Percentiles rank a stretch among this genome's conserved stretches.
Conservation (phyloP, 1,140 invertebrate species). For the Rhyacophila brunnea region DNA sequence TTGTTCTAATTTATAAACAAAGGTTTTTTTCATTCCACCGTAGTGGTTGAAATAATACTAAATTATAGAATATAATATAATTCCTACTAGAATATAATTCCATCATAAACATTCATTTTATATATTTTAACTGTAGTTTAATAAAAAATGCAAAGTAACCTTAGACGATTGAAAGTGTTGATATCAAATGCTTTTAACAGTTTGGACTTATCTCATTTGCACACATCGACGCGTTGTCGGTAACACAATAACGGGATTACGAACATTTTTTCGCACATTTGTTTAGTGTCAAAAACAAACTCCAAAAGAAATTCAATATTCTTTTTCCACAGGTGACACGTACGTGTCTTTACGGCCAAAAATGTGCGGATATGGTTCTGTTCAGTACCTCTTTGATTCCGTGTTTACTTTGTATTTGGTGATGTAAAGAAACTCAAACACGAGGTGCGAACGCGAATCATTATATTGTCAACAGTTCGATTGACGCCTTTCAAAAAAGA, state of each 20-base stretch:
- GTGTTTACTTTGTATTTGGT: conserved; percentile 7
- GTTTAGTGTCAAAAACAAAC: conserved; percentile 6
- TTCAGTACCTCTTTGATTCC: background rate
- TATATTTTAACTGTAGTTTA: too few species aligned
- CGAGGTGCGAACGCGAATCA: conserved; percentile 8
- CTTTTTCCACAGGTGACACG: conserved; percentile 17
- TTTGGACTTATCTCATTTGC: conserved; percentile 10
- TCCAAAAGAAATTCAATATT: conserved; percentile 3
- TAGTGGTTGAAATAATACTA: too few species aligned
- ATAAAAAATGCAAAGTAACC: too few species aligned
- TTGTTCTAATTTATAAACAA: too few species aligned
- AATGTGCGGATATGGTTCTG: background rate
- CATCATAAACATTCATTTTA: too few species aligned
- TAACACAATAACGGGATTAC: conserved; percentile 8
- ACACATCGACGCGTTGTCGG: conserved; percentile 9
- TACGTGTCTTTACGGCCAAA: background rate
- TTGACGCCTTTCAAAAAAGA: background rate
- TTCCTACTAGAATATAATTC: too few species aligned
- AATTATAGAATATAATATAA: too few species aligned
- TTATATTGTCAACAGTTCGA: background rate
- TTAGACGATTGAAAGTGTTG: too few species aligned
- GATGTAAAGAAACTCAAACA: conserved; percentile 4
- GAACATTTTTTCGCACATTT: conserved; percentile 14
- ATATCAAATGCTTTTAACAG: background rate
- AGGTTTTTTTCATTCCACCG: too few species aligned